Base-by-base conservation (phyloP, 2,113 vertebrate genomes). In the Sylvietta virens region DNA sequence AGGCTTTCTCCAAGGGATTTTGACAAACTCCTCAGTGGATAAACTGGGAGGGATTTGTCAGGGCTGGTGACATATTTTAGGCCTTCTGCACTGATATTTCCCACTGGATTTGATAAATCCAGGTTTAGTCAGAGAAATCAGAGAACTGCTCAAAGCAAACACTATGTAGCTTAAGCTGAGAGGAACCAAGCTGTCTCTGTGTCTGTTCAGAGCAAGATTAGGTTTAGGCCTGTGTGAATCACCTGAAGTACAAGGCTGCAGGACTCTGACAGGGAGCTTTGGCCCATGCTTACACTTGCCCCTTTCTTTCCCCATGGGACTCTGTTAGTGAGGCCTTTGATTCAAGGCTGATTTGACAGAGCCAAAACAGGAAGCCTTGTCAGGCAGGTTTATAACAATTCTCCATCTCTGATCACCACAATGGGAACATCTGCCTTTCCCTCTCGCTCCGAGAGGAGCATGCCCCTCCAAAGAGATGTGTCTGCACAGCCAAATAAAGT, bases 301-400 rank as follows among this genome's bases (percentile, higher is more conserved):
- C 13, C 1, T 3, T 50, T 31, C 35, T 27, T 67, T 74, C 47
- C 23, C 69, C 50, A 58, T 0, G 26, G 21, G 19, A 40, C 33
- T n/a, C 12, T 51, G 8, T 31, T 28, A 50, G 20, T 3, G 3
- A 71, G 33, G 18, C 6, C 33, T 54, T 60, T 17, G 13, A 30
- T 7, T 14, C 30, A 78, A 64, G 37, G 9, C 15, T 67, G 26
- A 69, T 39, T 22, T 33, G 15, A 42, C 35, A 81, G 60, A 60
- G 87, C 10, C 10, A 42, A 81, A 89, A 56, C 13, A 7, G 2
- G 0, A 22, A 69, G n/a, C 11, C 2, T 6, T 4, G 21, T 37
- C 1, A 4, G 18, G 17, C 23, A 93, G 4, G 1, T 48, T 50
- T 0, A 7, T 57, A 60, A 39, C 22, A 19, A 13, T 9, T 11